These are phyloP conservation scores for Microcebus murinus DNA, from an alignment of 2,113 vertebrate genomes.

Conservation along the genomic window DNA sequence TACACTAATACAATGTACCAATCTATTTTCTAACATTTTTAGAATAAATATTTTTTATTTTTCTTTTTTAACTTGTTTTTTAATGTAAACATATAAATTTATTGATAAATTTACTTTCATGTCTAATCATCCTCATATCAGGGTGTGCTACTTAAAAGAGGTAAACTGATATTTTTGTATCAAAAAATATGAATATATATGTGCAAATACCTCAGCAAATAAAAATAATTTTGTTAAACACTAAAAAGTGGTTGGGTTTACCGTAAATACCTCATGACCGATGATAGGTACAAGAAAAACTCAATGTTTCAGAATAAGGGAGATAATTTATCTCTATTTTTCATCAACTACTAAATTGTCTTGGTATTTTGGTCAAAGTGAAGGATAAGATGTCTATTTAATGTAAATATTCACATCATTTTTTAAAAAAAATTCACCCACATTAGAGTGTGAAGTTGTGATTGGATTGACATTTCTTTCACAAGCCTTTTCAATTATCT, in stretches of 20 bases:
- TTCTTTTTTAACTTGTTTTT: background rate
- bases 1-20: background rate
- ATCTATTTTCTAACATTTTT: background rate
- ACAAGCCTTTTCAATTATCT: conserved; percentile 17
- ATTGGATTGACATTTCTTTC: background rate
- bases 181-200: background rate
- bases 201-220: background rate
- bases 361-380: background rate
- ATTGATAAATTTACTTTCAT: background rate
- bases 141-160: background rate
- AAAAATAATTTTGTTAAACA: background rate
- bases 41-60: background rate
- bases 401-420: background rate
- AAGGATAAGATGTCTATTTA: background rate
- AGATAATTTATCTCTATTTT: background rate
- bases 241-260: background rate
- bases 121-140: background rate
- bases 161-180: background rate
- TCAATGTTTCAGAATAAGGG: background rate
- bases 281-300: background rate
- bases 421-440: background rate
- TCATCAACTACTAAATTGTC: background rate
- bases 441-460: background rate
- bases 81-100: background rate
- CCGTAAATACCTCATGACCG: background rate